Percentiles rank a stretch among this genome's conserved stretches.
These are phyloP conservation scores for Chaetodon trifasciatus DNA, from an alignment of 2,797 vertebrate genomes.

Conservation along the genomic window DNA sequence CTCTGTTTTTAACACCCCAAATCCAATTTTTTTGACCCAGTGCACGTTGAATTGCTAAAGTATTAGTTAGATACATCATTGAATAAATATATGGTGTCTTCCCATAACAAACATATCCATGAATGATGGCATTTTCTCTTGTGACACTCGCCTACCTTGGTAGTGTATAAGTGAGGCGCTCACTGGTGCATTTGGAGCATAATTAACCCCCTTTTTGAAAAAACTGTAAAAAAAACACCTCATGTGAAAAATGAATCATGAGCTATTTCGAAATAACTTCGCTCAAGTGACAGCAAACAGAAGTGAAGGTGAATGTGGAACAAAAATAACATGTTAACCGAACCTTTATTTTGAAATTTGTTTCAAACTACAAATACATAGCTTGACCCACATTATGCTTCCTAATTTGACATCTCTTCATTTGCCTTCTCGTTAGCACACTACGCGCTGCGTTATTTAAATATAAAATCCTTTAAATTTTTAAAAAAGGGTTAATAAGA, in stretches of 20 bases:
- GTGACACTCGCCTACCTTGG: background rate
- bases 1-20: background rate
- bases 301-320: conserved; percentile 18
- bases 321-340: background rate
- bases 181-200: background rate
- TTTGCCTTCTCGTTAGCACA: conserved; percentile 11
- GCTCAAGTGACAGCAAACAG: conserved; percentile 23
- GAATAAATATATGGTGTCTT: conserved; percentile 10
- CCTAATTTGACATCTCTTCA: background rate
- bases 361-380: conserved; percentile 3
- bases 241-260: conserved; percentile 18
- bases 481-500: background rate
- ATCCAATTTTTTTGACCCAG: conserved; percentile 16
- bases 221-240: conserved; percentile 7
- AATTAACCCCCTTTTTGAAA: conserved; percentile 22
- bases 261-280: background rate
- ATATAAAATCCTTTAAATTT: conserved; percentile 41
- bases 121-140: background rate
- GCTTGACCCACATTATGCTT: background rate
- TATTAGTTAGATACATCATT: background rate
- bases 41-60: background rate
- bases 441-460: background rate
- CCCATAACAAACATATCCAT: background rate
- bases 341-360: background rate
- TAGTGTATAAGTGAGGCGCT: background rate